Evolutionary conservation across 2,797 vertebrate species (phyloP), one percentile per base, ranked within the genome.

Genomic region (Lerista edwardsae): DNA sequence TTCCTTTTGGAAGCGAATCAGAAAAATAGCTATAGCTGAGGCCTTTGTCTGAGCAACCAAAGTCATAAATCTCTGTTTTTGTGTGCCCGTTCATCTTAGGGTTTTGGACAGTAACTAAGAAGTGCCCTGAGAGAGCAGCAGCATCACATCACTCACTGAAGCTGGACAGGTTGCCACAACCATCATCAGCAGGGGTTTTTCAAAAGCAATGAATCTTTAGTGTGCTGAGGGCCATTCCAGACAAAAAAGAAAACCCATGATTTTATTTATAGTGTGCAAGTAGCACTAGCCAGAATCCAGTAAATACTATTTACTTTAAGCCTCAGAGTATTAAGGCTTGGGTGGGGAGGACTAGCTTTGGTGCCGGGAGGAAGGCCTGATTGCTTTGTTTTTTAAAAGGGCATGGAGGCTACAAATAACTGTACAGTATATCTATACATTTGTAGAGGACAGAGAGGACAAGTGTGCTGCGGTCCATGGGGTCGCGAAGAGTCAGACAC

Each of bases 111-210:
- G 75, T 69, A 77, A 80, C 79, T 80, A 87, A 64, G 41, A 80
- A 82, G 82, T 80, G 75, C 69, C 55, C 77, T 88, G 69, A 59
- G 41, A 55, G 23, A 75, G 77, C 76, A 76, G 67, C 86, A 77
- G 80, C 71, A 85, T 88, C 79, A 6, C 75, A 75, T 87, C 90
- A 79, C 62, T 87, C 68, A 23, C 9, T 86, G n/a, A 73, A n/a
- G 78, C 79, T 88, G 86, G 85, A 57, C 0, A 1, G 0, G 0
- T 67, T 86, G 41, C 41, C 51, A 39, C 44, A 2, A 3, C 83
- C 73, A n/a, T 44, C 59, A 23, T 6, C 1, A 0, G 71, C 74
- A 87, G 21, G 12, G 77, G 82, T 82, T 80, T 82, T 79, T 83
- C 39, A 41, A 83, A 79, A 64, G 65, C 80, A 79, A 3, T 84